phyloP scores from a whole-genome alignment of 2,888 invertebrate species.

The Dolichomitus sp. region DNA sequence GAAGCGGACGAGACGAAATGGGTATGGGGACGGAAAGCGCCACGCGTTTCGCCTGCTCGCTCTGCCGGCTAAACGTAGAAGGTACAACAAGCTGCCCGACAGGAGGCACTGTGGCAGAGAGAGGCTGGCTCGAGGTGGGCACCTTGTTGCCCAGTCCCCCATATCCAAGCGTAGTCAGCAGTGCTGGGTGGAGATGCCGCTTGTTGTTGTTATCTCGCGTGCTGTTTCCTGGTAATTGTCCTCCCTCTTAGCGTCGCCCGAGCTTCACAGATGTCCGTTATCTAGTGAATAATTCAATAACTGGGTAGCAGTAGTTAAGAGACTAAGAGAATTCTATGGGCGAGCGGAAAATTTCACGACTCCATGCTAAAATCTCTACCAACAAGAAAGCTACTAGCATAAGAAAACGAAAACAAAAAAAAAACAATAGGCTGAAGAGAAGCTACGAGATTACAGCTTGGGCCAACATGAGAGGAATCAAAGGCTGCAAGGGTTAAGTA shows the following conservation, averaged over 20 bases:
- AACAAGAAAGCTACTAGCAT: neutral
- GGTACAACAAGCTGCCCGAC: conserved; percentile 1
- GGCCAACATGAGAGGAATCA: conserved; percentile 10
- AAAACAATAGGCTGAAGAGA: conserved; percentile 37
- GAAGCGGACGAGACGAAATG: conserved; percentile 67
- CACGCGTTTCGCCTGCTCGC: conserved; percentile 54
- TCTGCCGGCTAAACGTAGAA: conserved; percentile 36
- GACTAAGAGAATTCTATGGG: conserved; percentile 14
- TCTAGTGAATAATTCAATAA: conserved; percentile 85
- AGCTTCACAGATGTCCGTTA: conserved; percentile 80
- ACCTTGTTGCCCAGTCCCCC: conserved; percentile 63
- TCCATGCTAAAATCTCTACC: neutral
- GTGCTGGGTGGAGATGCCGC: conserved; percentile 70
- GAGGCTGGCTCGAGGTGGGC: conserved; percentile 41
- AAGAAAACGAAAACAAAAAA: conserved; percentile 1
- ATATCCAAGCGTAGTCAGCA: conserved; percentile 41
- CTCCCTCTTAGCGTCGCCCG: conserved; percentile 76
- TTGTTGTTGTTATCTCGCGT: conserved; percentile 83
- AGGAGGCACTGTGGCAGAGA: conserved; percentile 28
- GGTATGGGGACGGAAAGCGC: conserved; percentile 50
- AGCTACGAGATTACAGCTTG: conserved; percentile 49
- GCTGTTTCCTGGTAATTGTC: conserved; percentile 85
- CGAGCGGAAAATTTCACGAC: conserved; percentile 36
- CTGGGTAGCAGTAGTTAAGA: conserved; percentile 76
- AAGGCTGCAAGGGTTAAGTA: neutral